A percentile compares a stretch with the other conserved stretches of the same genome.
Evolutionary conservation across 2,797 vertebrate genomes (phyloP).

Genomic region (Poecilia gillii): DNA sequence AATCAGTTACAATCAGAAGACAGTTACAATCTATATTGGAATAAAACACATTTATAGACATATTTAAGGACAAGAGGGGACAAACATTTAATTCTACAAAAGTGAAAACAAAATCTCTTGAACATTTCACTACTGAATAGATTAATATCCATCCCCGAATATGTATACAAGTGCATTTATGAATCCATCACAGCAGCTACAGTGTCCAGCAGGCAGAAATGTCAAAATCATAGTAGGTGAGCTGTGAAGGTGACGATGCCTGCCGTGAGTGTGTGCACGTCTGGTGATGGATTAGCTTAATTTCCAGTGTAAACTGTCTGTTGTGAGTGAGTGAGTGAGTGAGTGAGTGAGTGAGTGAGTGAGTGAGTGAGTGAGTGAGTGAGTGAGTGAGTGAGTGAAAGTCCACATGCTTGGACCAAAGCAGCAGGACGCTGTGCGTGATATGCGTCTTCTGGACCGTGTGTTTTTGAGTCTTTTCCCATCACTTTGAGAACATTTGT

Average conservation of each 20-base stretch:
- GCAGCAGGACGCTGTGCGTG: slow-evolving; percentile 62
- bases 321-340: slow-evolving; percentile 59
- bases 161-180: slow-evolving; percentile 42
- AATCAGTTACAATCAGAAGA: neutral
- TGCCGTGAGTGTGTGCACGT: slow-evolving; percentile 45
- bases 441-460: slow-evolving; percentile 72
- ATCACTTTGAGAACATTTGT: slow-evolving; percentile 54
- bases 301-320: slow-evolving; percentile 78
- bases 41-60: neutral
- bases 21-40: neutral
- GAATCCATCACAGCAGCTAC: slow-evolving; percentile 58
- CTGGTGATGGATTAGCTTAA: slow-evolving; percentile 83
- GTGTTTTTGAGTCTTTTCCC: slow-evolving; percentile 55
- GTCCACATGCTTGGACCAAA: slow-evolving; percentile 68
- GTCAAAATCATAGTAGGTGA: slow-evolving; percentile 72
- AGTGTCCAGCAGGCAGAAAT: slow-evolving; percentile 70
- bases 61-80: neutral
- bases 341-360: slow-evolving; percentile 61
- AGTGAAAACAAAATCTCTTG: neutral
- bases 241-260: slow-evolving; percentile 76
- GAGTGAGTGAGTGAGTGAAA: slow-evolving; percentile 46
- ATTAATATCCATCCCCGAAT: slow-evolving; percentile 19
- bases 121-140: neutral
- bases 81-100: neutral
- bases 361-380: slow-evolving; percentile 53